phyloP scores from a whole-genome alignment of 2,113 vertebrate genomes.

The Colistium nudipinnis region DNA sequence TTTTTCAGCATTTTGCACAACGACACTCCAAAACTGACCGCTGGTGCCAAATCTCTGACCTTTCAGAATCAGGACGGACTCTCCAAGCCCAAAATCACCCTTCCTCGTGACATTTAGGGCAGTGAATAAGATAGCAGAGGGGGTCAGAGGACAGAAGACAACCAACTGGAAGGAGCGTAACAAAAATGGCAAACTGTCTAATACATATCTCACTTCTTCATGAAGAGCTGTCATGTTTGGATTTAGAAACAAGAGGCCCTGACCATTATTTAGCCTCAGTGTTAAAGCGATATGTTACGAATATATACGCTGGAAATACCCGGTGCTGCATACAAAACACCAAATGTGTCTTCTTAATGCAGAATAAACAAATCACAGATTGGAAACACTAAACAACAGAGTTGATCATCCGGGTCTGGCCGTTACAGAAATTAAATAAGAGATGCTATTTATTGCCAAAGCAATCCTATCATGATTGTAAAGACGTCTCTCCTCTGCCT shows the following conservation, averaged over 20 bases:
- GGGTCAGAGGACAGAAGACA: conserved; percentile 53
- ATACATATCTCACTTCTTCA: conserved; percentile 33
- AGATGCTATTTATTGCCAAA: neutral
- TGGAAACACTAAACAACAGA: neutral
- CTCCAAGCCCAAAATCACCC: conserved; percentile 61
- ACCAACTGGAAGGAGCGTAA: conserved; percentile 49
- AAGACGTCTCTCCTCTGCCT: neutral
- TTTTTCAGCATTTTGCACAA: conserved; percentile 49
- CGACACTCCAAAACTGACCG: conserved; percentile 59
- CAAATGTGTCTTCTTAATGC: neutral
- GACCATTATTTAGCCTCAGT: neutral
- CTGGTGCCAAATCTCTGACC: conserved; percentile 70
- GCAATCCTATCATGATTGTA: neutral
- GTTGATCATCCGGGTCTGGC: neutral
- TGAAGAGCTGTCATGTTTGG: conserved; percentile 17
- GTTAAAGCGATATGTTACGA: neutral
- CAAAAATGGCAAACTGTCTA: conserved; percentile 48
- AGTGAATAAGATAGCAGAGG: conserved; percentile 59
- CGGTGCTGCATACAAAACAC: neutral
- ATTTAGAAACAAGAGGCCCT: neutral
- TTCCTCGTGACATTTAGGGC: conserved; percentile 68
- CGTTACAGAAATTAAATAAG: too few relatives aligned
- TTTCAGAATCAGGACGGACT: conserved; percentile 65
- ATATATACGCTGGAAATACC: neutral
- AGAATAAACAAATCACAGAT: neutral